Percentiles rank a stretch among this genome's conserved stretches.
phyloP scores from a whole-genome alignment of 2,888 invertebrate genomes.

The Coecobrya sp. region DNA sequence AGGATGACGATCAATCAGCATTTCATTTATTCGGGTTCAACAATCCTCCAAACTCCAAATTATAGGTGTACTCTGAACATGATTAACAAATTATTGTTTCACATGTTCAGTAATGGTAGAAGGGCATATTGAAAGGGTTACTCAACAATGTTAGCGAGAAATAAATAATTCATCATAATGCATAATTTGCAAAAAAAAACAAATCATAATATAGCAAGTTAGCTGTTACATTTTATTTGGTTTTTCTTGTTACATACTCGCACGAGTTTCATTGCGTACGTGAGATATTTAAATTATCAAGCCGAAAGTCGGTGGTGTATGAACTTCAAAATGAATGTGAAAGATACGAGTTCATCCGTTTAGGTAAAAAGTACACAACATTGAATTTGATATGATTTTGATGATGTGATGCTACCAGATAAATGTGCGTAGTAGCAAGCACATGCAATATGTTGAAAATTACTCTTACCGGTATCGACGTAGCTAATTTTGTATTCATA shows the following conservation, averaged over 20 bases:
- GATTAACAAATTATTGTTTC: conserved; percentile 58
- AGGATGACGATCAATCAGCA: conserved; percentile 2
- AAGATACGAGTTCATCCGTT: conserved; percentile 30
- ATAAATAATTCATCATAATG: conserved; percentile 25
- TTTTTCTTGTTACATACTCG: neutral
- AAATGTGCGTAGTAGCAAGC: neutral
- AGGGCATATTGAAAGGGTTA: neutral
- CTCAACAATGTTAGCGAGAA: neutral
- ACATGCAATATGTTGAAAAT: neutral
- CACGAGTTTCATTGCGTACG: neutral
- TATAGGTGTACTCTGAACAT: conserved; percentile 47
- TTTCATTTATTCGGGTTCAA: neutral
- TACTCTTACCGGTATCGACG: conserved; percentile 67
- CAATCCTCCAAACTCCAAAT: neutral
- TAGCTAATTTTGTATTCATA: conserved; percentile 50
- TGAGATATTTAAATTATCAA: neutral
- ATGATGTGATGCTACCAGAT: neutral
- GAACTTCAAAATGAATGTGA: conserved; percentile 5
- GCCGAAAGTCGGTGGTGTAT: neutral
- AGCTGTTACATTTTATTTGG: neutral
- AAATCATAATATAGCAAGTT: too few species aligned
- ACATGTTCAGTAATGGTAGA: conserved; percentile 12
- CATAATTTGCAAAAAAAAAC: conserved; percentile 1
- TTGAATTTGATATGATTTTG: neutral
- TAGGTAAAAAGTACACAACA: neutral